Conservation (phyloP, 1,140 invertebrate species). For the Cecropterus lyciades region DNA sequence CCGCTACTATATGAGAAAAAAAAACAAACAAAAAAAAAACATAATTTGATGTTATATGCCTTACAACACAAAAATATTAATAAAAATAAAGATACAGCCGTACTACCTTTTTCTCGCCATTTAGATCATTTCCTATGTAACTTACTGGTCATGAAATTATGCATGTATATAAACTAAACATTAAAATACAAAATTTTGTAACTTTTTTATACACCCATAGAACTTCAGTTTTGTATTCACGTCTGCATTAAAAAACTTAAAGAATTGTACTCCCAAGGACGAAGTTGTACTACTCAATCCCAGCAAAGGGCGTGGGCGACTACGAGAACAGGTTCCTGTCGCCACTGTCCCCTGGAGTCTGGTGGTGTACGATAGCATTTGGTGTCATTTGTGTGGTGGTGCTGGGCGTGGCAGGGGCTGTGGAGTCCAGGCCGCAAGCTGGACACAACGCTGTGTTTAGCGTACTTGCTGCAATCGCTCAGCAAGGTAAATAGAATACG, state of each 20-base stretch:
- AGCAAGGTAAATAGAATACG: slow-evolving; percentile 58
- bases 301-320: slow-evolving; percentile 62
- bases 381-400: slow-evolving; percentile 47
- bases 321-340: slow-evolving; percentile 74
- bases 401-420: slow-evolving; percentile 47
- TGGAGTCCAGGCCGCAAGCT: slow-evolving; percentile 55
- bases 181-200: too few relatives aligned
- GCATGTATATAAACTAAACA: too few relatives aligned
- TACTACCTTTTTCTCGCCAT: too few relatives aligned
- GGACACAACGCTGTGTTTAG: slow-evolving; percentile 54
- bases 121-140: too few relatives aligned
- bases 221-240: too few relatives aligned
- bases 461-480: slow-evolving; percentile 49
- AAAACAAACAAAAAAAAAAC: too few relatives aligned
- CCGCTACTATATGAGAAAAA: too few relatives aligned
- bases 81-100: too few relatives aligned
- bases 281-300: slow-evolving; percentile 71
- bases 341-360: slow-evolving; percentile 62
- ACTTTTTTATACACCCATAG: too few relatives aligned
- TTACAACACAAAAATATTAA: too few relatives aligned
- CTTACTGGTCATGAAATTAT: too few relatives aligned
- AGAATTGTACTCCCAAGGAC: slow-evolving; percentile 48
- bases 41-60: too few relatives aligned
- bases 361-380: slow-evolving; percentile 52
- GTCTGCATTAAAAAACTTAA: background rate